phyloP scores from a whole-genome alignment of 2,888 invertebrate species.

The Tetrapedia diversipes region DNA sequence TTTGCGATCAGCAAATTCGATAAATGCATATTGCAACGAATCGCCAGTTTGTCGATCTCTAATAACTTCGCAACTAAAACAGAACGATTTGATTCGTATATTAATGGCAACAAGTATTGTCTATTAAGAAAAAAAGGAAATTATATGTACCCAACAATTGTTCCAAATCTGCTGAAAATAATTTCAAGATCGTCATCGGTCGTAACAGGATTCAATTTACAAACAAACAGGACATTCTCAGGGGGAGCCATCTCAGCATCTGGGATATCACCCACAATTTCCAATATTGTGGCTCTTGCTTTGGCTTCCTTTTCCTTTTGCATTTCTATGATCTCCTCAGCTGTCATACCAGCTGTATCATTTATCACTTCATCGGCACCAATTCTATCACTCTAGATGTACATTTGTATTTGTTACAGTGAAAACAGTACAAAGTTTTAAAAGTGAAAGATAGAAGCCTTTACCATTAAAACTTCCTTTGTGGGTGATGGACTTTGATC shows the following conservation, averaged over 20 bases:
- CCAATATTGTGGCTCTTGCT: slow-evolving; percentile 97
- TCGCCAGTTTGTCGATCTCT: slow-evolving; percentile 95
- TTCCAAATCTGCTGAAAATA: slow-evolving; percentile 98
- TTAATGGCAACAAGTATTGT: not conserved
- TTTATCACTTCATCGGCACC: slow-evolving; percentile 97
- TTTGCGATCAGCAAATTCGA: slow-evolving; percentile 96
- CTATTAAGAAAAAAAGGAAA: not conserved
- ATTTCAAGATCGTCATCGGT: slow-evolving; percentile 98
- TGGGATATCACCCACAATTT: slow-evolving; percentile 99
- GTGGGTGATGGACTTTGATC: slow-evolving; percentile 95
- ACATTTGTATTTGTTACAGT: not conserved
- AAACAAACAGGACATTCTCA: slow-evolving; percentile 99
- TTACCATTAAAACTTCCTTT: slow-evolving; percentile 87
- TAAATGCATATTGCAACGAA: slow-evolving; percentile 99
- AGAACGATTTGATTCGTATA: not conserved
- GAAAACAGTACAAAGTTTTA: not conserved
- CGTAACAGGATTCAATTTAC: slow-evolving; percentile 99
- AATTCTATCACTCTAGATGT: slow-evolving; percentile 90
- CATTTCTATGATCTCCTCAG: slow-evolving; percentile 93
- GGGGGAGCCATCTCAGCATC: slow-evolving; percentile 99
- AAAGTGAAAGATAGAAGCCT: not conserved
- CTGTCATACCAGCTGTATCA: slow-evolving; percentile 93
- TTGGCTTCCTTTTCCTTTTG: slow-evolving; percentile 96
- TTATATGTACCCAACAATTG: slow-evolving; percentile 88
- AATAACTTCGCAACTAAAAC: slow-evolving; percentile 94